These are phyloP conservation scores for Lepidocyrtoides sp. DNA, from an alignment of 2,888 invertebrate species.

Conservation along the genomic window DNA sequence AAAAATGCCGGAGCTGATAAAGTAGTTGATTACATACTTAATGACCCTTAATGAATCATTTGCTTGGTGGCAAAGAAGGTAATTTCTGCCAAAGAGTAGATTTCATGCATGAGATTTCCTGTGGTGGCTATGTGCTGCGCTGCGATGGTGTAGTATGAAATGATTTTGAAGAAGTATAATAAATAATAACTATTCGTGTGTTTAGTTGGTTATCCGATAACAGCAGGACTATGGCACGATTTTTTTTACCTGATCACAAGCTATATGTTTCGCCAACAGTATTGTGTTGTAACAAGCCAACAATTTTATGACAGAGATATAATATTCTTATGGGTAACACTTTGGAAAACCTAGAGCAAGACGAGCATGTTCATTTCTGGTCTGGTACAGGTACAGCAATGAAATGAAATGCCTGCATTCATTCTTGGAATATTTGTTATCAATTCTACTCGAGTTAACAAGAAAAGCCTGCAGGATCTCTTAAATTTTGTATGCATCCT, in stretches of 20 bases:
- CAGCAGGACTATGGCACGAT: not conserved
- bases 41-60: constrained; percentile 78
- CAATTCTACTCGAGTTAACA: not conserved
- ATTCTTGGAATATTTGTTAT: constrained; percentile 11
- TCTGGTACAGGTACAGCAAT: not conserved
- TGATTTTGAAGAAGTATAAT: no score
- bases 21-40: constrained; percentile 65
- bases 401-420: not conserved
- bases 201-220: not conserved
- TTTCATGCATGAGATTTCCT: constrained; percentile 66
- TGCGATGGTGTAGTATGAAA: no score
- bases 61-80: constrained; percentile 48
- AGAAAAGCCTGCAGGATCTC: not conserved
- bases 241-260: not conserved
- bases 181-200: not conserved
- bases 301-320: no score
- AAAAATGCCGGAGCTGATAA: constrained; percentile 33
- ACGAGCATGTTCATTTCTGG: no score
- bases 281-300: no score
- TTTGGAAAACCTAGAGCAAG: no score
- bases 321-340: no score
- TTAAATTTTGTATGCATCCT: not conserved
- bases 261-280: no score
- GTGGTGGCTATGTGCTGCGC: constrained; percentile 40
- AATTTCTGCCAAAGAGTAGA: constrained; percentile 13